These are phyloP conservation scores for Hexactinellida sp. DNA, from an alignment of 37 sponge, comb jelly and placozoan species.

Conservation along the genomic window DNA sequence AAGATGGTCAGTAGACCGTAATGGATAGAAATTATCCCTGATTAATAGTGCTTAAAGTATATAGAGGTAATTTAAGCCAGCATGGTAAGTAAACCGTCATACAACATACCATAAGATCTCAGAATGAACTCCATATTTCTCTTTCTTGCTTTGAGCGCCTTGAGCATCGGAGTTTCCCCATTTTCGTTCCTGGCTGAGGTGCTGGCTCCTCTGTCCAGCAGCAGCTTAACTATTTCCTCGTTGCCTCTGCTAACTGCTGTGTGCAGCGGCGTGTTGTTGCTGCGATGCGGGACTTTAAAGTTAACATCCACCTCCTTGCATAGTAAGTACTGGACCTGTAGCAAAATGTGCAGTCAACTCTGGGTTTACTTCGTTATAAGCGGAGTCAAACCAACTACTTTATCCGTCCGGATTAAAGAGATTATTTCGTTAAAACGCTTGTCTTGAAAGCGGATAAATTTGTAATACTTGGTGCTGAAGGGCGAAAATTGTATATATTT, in stretches of 20 bases:
- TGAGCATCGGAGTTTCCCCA: background rate
- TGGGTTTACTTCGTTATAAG: background rate
- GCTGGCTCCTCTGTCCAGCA: background rate
- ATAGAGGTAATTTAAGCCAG: background rate
- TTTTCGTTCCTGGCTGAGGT: background rate
- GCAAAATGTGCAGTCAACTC: background rate
- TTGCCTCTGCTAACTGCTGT: background rate
- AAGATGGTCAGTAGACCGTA: no score
- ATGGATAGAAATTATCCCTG: no score
- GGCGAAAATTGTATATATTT: no score
- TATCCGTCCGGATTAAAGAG: no score
- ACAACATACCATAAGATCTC: background rate
- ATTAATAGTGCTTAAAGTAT: background rate
- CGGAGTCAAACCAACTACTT: no score
- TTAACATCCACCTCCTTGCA: background rate
- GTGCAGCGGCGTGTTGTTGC: background rate
- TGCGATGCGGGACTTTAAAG: background rate
- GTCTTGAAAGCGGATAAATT: no score
- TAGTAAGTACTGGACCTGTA: background rate
- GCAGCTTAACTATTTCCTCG: background rate
- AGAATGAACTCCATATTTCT: background rate
- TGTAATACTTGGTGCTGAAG: no score
- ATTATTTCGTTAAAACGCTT: no score
- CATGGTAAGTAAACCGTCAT: no score
- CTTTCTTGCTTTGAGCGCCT: background rate